phyloP scores from a whole-genome alignment of 2,888 invertebrate species.

The Epicampocera succincta region DNA sequence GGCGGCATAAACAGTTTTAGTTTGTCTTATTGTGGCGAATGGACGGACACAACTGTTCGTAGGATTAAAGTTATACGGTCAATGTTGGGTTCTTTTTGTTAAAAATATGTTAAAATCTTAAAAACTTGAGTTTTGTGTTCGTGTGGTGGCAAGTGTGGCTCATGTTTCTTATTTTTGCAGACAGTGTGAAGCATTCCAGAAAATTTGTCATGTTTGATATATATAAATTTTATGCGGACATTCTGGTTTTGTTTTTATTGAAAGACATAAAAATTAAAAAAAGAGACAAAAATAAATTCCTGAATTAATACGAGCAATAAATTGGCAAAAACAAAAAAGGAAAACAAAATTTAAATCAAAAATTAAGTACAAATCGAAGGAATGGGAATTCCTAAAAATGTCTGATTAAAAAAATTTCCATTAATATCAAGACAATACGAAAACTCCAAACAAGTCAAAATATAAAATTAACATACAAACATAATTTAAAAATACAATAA shows the following conservation, averaged over 20 bases:
- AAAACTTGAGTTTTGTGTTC: constrained; percentile 1
- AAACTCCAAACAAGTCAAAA: background rate
- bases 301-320: constrained; percentile 41
- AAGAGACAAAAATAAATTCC: constrained; percentile 36
- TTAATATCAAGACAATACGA: background rate
- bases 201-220: constrained; percentile 47
- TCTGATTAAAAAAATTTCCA: constrained; percentile 1
- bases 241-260: constrained; percentile 44
- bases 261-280: constrained; percentile 51
- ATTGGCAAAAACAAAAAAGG: constrained; percentile 29
- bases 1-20: background rate
- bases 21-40: constrained; percentile 21
- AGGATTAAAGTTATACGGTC: constrained; percentile 11
- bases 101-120: constrained; percentile 16
- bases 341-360: background rate
- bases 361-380: background rate
- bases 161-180: background rate
- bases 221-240: constrained; percentile 30
- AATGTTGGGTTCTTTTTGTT: background rate
- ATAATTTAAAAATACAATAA: constrained; percentile 4
- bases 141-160: background rate
- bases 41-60: constrained; percentile 15
- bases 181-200: background rate
- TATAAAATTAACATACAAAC: background rate
- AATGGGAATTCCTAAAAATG: background rate